Evolutionary conservation across 2,888 invertebrate species (phyloP), one percentile per base, ranked within the genome.

Genomic region (Rhaphigaster nebulosa): DNA sequence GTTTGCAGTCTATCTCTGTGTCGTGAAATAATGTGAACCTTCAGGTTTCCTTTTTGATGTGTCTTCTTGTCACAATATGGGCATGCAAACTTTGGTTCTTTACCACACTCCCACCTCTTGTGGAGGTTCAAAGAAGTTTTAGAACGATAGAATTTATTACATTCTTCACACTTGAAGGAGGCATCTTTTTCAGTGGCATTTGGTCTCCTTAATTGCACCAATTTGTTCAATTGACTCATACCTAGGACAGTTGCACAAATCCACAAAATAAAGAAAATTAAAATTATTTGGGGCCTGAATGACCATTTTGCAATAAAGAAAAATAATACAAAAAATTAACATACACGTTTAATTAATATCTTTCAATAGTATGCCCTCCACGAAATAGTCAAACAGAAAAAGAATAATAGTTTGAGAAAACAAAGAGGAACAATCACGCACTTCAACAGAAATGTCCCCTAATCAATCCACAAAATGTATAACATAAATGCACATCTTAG

Each of bases 41-140:
- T 92, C 23, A 92, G 91, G 65, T 92, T 92, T 56, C 93, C 93
- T 91, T 93, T 93, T 91, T 93, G 93, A 91, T 93, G 93, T 29
- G 93, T 93, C 91, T 92, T 93, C 89, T 93, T 92, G 52, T 93
- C 92, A 91, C 93, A 93, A 89, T 92, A 93, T 18, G 93, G 93
- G 80, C 93, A 93, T 87, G 93, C 92, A 91, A 93, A 93, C 15
- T 93, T 92, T 13, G 93, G 93, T 90, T 93, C 93, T 91, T 93
- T 93, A 34, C 93, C 93, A 91, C 93, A 93, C 91, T 93, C 93
- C 84, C 93, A 91, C 23, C 93, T 92, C 80, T 93, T 92, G 87
- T 93, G 93, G 23, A 93, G 91, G 54, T 92, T 93, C 38, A 93
- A 91, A n/a, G 92, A 92, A 60, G 93, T 93, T 91, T 93, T 93